Conservation (phyloP, 2,113 vertebrate genomes). For the Bubo blakistoni region DNA sequence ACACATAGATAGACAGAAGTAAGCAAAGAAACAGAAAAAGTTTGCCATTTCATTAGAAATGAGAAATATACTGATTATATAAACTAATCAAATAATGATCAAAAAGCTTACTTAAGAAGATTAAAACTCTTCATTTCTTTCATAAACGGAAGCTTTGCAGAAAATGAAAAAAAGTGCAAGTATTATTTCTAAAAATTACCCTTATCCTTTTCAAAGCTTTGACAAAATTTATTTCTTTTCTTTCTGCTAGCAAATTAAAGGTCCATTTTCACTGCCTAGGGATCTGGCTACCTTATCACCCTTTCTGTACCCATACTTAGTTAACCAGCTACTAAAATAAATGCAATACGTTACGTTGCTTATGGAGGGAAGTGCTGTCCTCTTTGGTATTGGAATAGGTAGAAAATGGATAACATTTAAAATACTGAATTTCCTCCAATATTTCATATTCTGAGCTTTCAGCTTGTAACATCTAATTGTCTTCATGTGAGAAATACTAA, state of each 20-base stretch:
- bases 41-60: not conserved
- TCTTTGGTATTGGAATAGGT: not conserved
- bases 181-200: not conserved
- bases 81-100: not conserved
- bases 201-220: not conserved
- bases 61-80: not conserved
- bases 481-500: not conserved
- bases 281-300: not conserved
- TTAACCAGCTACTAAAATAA: not conserved
- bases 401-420: not conserved
- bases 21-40: not conserved
- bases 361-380: not conserved
- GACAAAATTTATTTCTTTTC: not conserved
- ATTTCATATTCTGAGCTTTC: not conserved
- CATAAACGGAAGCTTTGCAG: not conserved
- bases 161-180: not conserved
- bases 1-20: not conserved
- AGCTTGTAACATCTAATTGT: not conserved
- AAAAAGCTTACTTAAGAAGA: not conserved
- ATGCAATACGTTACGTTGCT: not conserved
- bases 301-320: not conserved
- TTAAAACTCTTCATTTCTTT: not conserved
- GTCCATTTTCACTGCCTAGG: not conserved
- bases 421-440: not conserved
- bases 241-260: not conserved